These are phyloP conservation scores for Coreius guichenoti DNA, from an alignment of 2,797 vertebrate species.

Conservation along the genomic window DNA sequence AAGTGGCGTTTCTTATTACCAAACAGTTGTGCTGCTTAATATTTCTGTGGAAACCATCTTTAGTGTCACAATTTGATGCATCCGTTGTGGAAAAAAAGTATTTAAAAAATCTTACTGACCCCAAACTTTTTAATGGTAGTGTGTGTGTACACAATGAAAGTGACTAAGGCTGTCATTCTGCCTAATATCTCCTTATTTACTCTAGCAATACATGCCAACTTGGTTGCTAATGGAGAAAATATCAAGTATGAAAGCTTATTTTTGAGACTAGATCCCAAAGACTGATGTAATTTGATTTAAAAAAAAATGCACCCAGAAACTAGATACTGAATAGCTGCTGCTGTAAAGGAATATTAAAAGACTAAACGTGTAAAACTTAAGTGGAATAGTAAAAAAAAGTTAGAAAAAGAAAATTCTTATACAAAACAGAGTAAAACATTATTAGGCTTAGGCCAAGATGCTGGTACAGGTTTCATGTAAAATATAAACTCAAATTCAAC, in stretches of 20 bases:
- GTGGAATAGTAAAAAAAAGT: conserved; percentile 57
- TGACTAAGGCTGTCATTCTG: background rate
- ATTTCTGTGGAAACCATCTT: background rate
- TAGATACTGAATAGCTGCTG: conserved; percentile 58
- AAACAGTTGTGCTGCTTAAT: background rate
- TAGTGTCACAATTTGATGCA: background rate
- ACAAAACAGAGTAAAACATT: conserved; percentile 65
- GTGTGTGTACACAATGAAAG: background rate
- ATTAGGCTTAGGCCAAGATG: conserved; percentile 17
- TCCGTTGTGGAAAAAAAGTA: background rate
- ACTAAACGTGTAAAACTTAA: conserved; percentile 66
- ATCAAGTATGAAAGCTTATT: conserved; percentile 8
- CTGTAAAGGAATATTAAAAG: conserved; percentile 58
- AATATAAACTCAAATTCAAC: conserved; percentile 43
- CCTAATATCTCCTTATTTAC: background rate
- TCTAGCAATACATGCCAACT: background rate
- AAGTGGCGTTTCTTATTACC: background rate
- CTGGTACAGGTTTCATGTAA: conserved; percentile 29
- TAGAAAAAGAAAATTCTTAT: conserved; percentile 61
- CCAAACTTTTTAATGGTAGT: background rate
- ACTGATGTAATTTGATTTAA: background rate
- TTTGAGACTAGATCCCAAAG: conserved; percentile 24
- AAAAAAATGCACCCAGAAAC: conserved; percentile 39
- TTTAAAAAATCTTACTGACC: background rate
- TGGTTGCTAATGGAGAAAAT: conserved; percentile 44